Conservation (phyloP, 2,888 invertebrate genomes). For the Thysanoteuthis rhombus region DNA sequence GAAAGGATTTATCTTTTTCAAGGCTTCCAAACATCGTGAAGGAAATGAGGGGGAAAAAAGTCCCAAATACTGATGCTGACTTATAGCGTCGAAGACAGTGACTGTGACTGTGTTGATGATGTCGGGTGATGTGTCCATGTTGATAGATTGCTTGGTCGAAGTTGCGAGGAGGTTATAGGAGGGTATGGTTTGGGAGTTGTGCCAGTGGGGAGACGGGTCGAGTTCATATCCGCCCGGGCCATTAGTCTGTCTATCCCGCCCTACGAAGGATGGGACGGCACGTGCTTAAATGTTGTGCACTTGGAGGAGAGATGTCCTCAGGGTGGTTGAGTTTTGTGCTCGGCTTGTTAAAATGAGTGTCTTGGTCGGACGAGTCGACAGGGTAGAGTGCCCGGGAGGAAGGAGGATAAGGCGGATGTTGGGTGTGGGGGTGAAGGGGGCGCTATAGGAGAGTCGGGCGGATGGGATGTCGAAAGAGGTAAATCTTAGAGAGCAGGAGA, state of each 20-base stretch:
- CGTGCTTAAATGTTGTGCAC: neutral
- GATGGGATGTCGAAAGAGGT: too few relatives aligned
- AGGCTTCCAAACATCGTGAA: neutral
- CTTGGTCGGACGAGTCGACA: neutral
- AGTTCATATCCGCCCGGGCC: neutral
- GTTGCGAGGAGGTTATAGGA: neutral
- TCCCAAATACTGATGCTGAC: too few relatives aligned
- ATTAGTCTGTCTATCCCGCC: neutral
- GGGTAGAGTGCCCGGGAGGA: too few relatives aligned
- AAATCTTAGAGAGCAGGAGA: too few relatives aligned
- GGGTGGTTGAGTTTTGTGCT: neutral
- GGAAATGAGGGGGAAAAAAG: too few relatives aligned
- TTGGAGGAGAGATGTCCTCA: neutral
- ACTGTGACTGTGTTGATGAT: neutral
- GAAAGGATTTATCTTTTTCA: neutral
- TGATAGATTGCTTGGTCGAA: neutral
- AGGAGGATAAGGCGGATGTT: too few relatives aligned
- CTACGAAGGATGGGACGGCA: neutral
- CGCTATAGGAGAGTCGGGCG: too few relatives aligned
- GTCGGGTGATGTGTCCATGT: neutral
- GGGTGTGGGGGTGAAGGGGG: too few relatives aligned
- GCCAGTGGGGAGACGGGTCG: neutral
- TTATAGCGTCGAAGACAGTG: too few relatives aligned
- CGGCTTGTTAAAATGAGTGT: neutral
- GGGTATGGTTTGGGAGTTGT: neutral